Evolutionary conservation across 2,797 vertebrate genomes (phyloP).

Genomic region (Agapornis canus): DNA sequence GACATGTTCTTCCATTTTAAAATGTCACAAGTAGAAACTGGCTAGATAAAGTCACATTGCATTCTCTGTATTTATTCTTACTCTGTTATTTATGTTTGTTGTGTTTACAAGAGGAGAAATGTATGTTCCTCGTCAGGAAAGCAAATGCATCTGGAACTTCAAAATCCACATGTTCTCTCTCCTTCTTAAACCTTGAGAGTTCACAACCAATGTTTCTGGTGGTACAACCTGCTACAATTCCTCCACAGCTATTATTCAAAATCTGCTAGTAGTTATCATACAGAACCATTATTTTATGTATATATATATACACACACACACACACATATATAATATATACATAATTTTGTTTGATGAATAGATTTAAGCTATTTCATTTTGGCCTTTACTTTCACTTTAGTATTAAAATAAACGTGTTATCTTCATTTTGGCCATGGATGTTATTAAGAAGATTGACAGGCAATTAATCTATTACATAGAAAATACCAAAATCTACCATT

Average conservation of each 20-base stretch:
- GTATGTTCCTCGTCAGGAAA: not conserved
- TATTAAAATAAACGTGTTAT: not conserved
- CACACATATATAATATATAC: not conserved
- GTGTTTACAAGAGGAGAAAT: not conserved
- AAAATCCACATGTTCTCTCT: not conserved
- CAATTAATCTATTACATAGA: not conserved
- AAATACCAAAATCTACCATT: not conserved
- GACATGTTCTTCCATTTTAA: not conserved
- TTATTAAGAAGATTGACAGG: not conserved
- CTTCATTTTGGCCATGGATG: not conserved
- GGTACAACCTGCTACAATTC: not conserved
- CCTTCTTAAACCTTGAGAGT: not conserved
- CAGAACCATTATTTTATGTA: not conserved
- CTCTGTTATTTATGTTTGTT: not conserved
- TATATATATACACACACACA: no score
- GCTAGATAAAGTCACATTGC: not conserved
- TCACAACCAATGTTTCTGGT: not conserved
- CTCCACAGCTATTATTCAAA: not conserved
- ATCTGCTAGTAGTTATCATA: not conserved
- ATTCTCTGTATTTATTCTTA: not conserved
- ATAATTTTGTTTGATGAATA: not conserved
- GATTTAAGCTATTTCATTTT: not conserved
- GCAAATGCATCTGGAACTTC: not conserved
- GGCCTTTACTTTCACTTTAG: not conserved
- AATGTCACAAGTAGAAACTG: not conserved